Percentiles rank a stretch among this genome's conserved stretches.
Evolutionary conservation across 2,888 invertebrate genomes (phyloP).

Genomic region (Osmoderma eremita): DNA sequence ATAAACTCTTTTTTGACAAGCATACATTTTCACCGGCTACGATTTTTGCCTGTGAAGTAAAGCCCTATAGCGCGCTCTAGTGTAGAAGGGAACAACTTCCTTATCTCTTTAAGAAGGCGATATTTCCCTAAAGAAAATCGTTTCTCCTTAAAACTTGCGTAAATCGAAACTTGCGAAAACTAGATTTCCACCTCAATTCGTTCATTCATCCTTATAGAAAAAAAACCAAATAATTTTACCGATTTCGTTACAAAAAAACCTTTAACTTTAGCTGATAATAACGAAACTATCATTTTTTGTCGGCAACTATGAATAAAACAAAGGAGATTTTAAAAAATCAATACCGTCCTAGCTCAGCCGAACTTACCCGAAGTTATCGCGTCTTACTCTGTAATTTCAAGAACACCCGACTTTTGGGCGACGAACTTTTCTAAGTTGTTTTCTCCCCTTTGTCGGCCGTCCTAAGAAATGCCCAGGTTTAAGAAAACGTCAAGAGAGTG

Average conservation of each 20-base stretch:
- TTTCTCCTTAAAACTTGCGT: conserved; percentile 39
- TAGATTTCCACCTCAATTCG: not conserved
- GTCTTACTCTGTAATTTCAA: conserved; percentile 48
- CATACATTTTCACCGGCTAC: too few relatives aligned
- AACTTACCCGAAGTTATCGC: conserved; percentile 50
- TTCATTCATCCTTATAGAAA: not conserved
- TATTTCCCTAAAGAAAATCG: conserved; percentile 47
- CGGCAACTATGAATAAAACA: too few relatives aligned
- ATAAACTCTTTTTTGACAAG: too few relatives aligned
- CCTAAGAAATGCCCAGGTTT: conserved; percentile 49
- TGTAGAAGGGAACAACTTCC: conserved; percentile 55
- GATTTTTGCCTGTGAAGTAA: conserved; percentile 15
- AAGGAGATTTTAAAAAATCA: conserved; percentile 27
- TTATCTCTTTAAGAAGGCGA: conserved; percentile 55
- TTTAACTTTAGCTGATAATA: too few relatives aligned
- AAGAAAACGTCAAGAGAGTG: conserved; percentile 55
- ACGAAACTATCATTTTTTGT: too few relatives aligned
- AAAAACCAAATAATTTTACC: not conserved
- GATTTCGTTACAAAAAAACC: too few relatives aligned
- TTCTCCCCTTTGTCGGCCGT: conserved; percentile 35
- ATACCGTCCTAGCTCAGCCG: conserved; percentile 45
- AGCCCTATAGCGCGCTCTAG: conserved; percentile 56
- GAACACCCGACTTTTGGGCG: conserved; percentile 54
- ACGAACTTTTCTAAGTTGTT: conserved; percentile 55
- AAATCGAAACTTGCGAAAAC: conserved; percentile 42